A percentile compares a stretch with the other conserved stretches of the same genome.
phyloP scores from a whole-genome alignment of 2,797 vertebrate species.

The Pseudochaenichthys georgianus region DNA sequence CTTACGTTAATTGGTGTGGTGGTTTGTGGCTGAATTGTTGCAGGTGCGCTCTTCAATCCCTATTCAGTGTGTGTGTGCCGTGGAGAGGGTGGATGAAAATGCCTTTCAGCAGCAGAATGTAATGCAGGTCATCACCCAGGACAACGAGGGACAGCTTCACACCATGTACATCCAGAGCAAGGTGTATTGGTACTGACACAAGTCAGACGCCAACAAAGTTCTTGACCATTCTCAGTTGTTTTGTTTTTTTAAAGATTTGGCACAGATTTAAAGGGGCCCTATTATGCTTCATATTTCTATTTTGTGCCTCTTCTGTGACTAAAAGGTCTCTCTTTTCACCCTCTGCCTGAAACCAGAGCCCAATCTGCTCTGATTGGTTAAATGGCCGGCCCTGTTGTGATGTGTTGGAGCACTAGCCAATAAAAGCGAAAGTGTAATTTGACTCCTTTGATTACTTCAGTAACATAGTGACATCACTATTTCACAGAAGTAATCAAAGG shows the following conservation, averaged over 20 bases:
- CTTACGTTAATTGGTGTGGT: conserved; percentile 61
- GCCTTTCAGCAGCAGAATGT: conserved; percentile 93
- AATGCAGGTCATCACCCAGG: conserved; percentile 92
- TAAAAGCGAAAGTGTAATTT: no score
- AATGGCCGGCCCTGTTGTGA: no score
- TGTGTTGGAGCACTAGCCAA: no score
- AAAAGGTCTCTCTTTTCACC: no score
- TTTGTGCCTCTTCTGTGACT: no score
- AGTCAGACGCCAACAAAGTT: conserved; percentile 25
- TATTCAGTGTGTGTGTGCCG: conserved; percentile 87
- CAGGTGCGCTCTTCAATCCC: conserved; percentile 87
- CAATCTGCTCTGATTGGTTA: no score
- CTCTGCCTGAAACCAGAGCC: no score
- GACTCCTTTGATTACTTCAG: no score
- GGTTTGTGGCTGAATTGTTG: conserved; percentile 69
- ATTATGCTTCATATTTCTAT: no score
- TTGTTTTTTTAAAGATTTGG: neutral
- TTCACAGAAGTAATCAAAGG: no score
- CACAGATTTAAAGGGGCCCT: neutral
- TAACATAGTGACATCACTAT: no score
- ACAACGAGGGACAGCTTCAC: conserved; percentile 80
- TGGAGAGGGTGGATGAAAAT: conserved; percentile 93
- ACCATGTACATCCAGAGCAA: conserved; percentile 95
- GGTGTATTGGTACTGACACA: conserved; percentile 75
- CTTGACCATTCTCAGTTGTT: conserved; percentile 8